Base-by-base conservation (phyloP, 2,888 invertebrate species). In the Boloria selene region DNA sequence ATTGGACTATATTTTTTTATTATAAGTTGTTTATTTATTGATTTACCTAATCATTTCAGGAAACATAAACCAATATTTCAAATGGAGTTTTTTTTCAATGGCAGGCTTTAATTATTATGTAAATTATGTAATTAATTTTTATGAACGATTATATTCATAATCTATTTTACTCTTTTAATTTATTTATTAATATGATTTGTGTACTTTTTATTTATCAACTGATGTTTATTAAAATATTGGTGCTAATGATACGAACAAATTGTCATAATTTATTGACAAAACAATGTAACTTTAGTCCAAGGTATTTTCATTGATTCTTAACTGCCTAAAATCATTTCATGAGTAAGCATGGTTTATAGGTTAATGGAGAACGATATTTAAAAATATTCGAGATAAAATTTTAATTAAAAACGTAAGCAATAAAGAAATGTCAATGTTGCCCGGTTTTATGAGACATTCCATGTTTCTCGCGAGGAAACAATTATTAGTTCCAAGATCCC, bases 241-340 rank as follows among this genome's bases (percentile, higher is more conserved):
- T 56, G 44, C 55, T 45, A 45, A 44, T 56, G 10, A 22, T n/a
- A 18, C 14, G 7, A 22, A 22, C 44, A 45, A n/a, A 22, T 10
- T 38, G 10, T 38, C 10, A 38, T 10, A 38, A 38, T 38, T 38
- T 38, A 7, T 38, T 38, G 31, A 10, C 31, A 38, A 7, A 3
- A 13, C n/a, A 13, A 22, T 56, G 44, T 56, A 22, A 45, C 44
- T 22, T 42, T 56, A 56, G 42, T 44, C 56, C 63, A 58, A 64
- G 53, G 38, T 67, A 58, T 64, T 65, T 26, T 26, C 69, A 65
- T 68, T 59, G 75, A 75, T 78, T 77, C 73, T 76, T 76, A 61
- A 77, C 80, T 81, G 80, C 83, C 83, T 85, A 84, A 82, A 81
- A 83, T 78, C 66, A 75, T 73, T 69, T 75, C 72, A 64, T 71